These are phyloP conservation scores for Himalopsyche kuldschensis DNA, from an alignment of 2,888 invertebrate genomes.

Conservation along the genomic window DNA sequence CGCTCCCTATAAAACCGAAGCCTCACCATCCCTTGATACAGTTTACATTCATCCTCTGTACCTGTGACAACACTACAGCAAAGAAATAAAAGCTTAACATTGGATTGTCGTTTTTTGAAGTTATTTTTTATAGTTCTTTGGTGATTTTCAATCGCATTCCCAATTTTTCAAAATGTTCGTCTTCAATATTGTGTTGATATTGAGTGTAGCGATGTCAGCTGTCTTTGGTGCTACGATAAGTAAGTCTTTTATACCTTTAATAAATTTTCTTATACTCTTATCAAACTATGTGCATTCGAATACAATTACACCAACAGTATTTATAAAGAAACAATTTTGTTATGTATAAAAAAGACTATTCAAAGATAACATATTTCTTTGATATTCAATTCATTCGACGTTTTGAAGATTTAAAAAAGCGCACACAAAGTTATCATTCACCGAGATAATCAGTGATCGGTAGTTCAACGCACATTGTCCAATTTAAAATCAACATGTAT, in stretches of 20 bases:
- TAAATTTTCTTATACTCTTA: neutral
- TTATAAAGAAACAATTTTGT: too few species aligned
- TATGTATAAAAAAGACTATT: too few species aligned
- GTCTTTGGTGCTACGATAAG: conserved; percentile 18
- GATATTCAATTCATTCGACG: too few species aligned
- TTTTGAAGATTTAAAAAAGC: too few species aligned
- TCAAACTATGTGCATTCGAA: neutral
- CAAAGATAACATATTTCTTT: too few species aligned
- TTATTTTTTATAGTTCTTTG: conserved; percentile 10
- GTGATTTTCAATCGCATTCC: neutral
- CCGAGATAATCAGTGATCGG: too few species aligned
- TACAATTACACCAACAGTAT: too few species aligned
- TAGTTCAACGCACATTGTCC: too few species aligned
- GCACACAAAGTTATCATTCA: too few species aligned
- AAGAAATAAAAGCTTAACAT: neutral
- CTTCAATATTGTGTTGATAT: conserved; percentile 19
- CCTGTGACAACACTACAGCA: neutral
- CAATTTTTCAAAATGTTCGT: conserved; percentile 10
- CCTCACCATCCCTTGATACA: conserved; percentile 12
- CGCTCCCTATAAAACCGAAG: conserved; percentile 10
- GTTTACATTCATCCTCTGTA: conserved; percentile 5
- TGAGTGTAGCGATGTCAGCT: conserved; percentile 13
- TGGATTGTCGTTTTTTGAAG: conserved; percentile 2
- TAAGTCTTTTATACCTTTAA: neutral
- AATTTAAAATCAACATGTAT: too few species aligned